Conservation (phyloP, 2,888 invertebrate species). For the Plagiodera versicolora region DNA sequence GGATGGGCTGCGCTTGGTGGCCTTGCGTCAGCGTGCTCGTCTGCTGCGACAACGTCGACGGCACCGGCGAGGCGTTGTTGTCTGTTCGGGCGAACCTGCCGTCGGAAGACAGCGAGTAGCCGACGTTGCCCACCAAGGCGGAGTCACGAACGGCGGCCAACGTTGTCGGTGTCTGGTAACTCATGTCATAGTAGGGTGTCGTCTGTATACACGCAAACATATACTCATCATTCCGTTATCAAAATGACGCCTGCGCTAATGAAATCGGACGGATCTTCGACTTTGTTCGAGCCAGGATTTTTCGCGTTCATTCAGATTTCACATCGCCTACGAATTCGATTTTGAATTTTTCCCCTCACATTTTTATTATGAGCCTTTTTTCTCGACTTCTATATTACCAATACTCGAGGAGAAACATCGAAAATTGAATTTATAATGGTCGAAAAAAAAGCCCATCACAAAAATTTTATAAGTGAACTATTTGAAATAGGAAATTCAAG, state of each 20-base stretch:
- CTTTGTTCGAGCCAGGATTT: too few relatives aligned
- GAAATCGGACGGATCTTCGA: too few relatives aligned
- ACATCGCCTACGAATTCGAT: too few relatives aligned
- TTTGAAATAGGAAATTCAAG: too few relatives aligned
- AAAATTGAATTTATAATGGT: too few relatives aligned
- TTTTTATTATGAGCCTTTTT: too few relatives aligned
- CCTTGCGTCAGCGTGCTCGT: constrained; percentile 61
- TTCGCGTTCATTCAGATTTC: too few relatives aligned
- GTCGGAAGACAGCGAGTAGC: constrained; percentile 65
- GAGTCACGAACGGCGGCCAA: constrained; percentile 69
- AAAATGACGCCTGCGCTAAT: not conserved
- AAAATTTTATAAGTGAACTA: too few relatives aligned
- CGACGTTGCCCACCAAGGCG: constrained; percentile 66
- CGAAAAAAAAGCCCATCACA: too few relatives aligned
- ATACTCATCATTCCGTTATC: not conserved
- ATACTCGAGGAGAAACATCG: too few relatives aligned
- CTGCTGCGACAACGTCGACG: constrained; percentile 74
- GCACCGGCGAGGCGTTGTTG: constrained; percentile 80
- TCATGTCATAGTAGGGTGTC: constrained; percentile 72
- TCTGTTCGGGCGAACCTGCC: constrained; percentile 70
- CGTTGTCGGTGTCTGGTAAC: constrained; percentile 73
- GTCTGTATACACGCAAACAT: constrained; percentile 48
- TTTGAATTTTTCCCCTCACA: too few relatives aligned
- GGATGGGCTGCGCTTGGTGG: constrained; percentile 62
- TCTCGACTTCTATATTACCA: too few relatives aligned